phyloP scores from a whole-genome alignment of 2,888 invertebrate species.

The Epinotia demarniana region DNA sequence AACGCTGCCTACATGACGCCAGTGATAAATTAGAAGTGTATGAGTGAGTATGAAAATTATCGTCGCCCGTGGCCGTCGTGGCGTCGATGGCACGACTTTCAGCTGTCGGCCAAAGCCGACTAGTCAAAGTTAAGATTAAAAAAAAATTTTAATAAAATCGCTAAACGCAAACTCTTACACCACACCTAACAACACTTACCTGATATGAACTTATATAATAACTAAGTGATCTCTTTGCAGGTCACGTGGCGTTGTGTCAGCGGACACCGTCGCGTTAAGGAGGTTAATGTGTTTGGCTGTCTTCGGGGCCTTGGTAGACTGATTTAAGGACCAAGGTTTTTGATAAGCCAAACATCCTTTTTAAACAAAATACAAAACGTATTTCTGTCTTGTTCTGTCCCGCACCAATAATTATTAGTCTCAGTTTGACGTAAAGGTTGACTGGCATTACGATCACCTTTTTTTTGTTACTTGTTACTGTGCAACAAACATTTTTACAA shows the following conservation, averaged over 20 bases:
- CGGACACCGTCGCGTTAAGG: slow-evolving; percentile 11
- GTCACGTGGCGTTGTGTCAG: slow-evolving; percentile 25
- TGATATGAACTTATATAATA: slow-evolving; percentile 26
- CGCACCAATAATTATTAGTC: too few species aligned
- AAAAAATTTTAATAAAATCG: background rate
- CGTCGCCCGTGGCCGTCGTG: too few species aligned
- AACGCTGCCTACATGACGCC: too few species aligned
- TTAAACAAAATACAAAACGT: background rate
- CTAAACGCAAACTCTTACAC: background rate
- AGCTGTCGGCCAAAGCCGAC: too few species aligned
- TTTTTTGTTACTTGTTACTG: too few species aligned
- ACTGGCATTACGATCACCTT: too few species aligned
- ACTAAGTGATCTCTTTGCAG: slow-evolving; percentile 27
- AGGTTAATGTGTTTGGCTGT: slow-evolving; percentile 31
- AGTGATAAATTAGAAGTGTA: too few species aligned
- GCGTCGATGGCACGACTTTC: too few species aligned
- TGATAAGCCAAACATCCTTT: background rate
- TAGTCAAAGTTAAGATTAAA: background rate
- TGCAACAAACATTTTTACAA: too few species aligned
- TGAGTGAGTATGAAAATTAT: too few species aligned
- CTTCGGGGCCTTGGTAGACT: slow-evolving; percentile 24
- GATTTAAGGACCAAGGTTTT: slow-evolving; percentile 2
- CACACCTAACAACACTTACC: slow-evolving; percentile 7
- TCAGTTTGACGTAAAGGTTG: too few species aligned
- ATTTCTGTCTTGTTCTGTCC: too few species aligned